Base-by-base conservation (phyloP, 1,140 invertebrate species). In the Rhynchophorus ferrugineus region DNA sequence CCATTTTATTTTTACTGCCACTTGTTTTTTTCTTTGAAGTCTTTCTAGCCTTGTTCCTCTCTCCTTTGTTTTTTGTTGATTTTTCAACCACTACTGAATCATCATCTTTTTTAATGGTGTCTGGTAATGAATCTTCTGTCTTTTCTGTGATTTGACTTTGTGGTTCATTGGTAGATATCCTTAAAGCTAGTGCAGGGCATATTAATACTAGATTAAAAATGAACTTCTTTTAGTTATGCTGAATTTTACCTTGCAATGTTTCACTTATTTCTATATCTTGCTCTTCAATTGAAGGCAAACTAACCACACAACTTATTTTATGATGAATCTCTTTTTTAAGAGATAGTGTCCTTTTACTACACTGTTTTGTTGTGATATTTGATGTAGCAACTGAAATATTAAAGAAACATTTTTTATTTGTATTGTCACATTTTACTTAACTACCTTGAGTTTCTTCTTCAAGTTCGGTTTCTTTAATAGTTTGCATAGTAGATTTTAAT, bases 401-500 rank as follows among this genome's bases (percentile, higher is more conserved):
- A n/a, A n/a, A n/a, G n/a, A n/a, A n/a, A n/a, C n/a, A n/a, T n/a
- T n/a, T n/a, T n/a, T n/a, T n/a, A n/a, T n/a, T n/a, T n/a, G n/a
- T n/a, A n/a, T n/a, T n/a, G n/a, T n/a, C n/a, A n/a, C n/a, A n/a
- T n/a, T n/a, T n/a, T n/a, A n/a, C n/a, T n/a, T 8, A 35, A 24
- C 20, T 29, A 45, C 34, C 17, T 24, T 11, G 14, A 2, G 20
- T 19, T 44, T 51, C 51, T 36, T 58, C 59, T 39, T 57, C 56
- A 9, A 52, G 17, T 34, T 60, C 56, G 13, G 14, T 56, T 54
- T 63, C 57, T 22, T 39, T 58, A n/a, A 62, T 61, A 18, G 57
- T 61, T 55, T 58, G 54, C 60, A 61, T 62, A 16, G 56, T 54
- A 35, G 44, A 54, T 51, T 58, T 56, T 11, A 60, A 48, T 24